These are phyloP conservation scores for Lutraria rhynchaena DNA, from an alignment of 1,140 invertebrate genomes.

Conservation along the genomic window DNA sequence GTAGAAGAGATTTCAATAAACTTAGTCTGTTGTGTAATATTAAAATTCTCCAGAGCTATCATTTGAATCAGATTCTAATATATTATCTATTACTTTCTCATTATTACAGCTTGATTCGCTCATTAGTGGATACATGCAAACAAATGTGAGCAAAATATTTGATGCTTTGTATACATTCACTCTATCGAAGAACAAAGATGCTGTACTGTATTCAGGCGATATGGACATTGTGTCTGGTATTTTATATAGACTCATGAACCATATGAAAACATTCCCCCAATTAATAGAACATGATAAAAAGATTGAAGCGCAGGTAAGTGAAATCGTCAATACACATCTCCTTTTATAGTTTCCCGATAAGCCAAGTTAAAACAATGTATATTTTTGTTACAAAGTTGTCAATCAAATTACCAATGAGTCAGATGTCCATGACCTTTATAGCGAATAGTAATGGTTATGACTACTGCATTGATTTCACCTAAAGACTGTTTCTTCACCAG, in stretches of 20 bases:
- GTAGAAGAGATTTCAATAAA: no score
- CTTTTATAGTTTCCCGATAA: neutral
- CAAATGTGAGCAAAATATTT: slow-evolving; percentile 52
- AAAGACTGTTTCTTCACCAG: neutral
- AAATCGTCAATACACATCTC: neutral
- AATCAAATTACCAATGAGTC: neutral
- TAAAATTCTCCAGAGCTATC: no score
- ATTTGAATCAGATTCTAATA: no score
- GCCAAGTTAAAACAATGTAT: neutral
- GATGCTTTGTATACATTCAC: slow-evolving; percentile 46
- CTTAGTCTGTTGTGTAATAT: no score
- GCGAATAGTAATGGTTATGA: no score
- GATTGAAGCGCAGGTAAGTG: slow-evolving; percentile 31
- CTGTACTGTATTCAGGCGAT: slow-evolving; percentile 37
- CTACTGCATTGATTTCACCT: no score
- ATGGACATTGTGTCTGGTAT: slow-evolving; percentile 51
- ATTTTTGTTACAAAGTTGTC: neutral
- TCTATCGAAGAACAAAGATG: slow-evolving; percentile 32
- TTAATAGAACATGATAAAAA: slow-evolving; percentile 1
- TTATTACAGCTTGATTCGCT: slow-evolving; percentile 54
- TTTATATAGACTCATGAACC: slow-evolving; percentile 25
- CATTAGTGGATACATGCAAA: slow-evolving; percentile 60
- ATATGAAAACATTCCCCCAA: slow-evolving; percentile 35
- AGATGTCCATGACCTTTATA: neutral
- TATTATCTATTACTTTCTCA: slow-evolving; percentile 11